Evolutionary conservation across 2,888 invertebrate genomes (phyloP).

Genomic region (Laothoe populi): DNA sequence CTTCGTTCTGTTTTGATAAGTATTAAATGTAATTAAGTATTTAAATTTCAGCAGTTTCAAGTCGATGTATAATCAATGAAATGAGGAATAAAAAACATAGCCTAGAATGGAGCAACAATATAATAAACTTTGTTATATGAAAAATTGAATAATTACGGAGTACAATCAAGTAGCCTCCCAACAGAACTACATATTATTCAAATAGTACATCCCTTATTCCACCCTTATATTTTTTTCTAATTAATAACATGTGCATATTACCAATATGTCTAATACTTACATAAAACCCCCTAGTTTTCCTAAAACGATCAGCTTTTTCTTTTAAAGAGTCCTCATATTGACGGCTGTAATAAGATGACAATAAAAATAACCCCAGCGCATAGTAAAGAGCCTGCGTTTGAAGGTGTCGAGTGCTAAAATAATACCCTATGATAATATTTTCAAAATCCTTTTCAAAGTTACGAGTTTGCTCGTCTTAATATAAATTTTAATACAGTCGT

Average conservation of each 20-base stretch:
- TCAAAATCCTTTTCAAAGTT: constrained; percentile 7
- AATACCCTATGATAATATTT: background rate
- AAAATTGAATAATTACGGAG: no score
- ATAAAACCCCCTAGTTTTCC: constrained; percentile 56
- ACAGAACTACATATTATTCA: no score
- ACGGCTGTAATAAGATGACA: constrained; percentile 50
- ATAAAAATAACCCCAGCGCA: constrained; percentile 9
- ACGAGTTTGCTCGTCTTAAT: background rate
- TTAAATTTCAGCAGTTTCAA: no score
- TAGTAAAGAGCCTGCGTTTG: constrained; percentile 1
- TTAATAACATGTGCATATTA: no score
- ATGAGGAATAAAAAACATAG: no score
- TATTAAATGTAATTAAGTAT: background rate
- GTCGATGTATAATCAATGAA: no score
- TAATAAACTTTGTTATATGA: no score
- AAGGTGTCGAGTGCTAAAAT: background rate
- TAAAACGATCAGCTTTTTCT: constrained; percentile 62
- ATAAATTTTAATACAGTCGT: background rate
- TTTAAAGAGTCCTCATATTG: constrained; percentile 62
- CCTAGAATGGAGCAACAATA: no score
- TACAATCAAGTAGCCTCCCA: no score
- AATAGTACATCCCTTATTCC: no score
- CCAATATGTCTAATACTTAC: constrained; percentile 50
- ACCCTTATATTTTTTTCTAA: no score
- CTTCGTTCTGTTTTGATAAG: constrained; percentile 50